A percentile compares a stretch with the other conserved stretches of the same genome.
Evolutionary conservation across 2,888 invertebrate genomes (phyloP).

Genomic region (Macroteleia sp.): DNA sequence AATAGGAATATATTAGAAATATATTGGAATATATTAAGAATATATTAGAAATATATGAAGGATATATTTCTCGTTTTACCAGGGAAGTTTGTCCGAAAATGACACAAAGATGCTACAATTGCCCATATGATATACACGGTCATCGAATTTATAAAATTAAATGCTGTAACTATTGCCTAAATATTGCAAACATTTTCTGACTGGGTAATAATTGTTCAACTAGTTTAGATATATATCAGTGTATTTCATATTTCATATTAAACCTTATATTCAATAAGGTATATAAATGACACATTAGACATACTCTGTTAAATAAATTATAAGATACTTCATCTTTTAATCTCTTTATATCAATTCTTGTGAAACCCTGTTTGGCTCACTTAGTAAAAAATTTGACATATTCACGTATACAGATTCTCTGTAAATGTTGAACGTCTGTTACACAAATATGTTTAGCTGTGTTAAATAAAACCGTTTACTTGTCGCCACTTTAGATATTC

Average conservation of each 20-base stretch:
- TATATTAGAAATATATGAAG: too few relatives aligned
- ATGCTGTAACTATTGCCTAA: too few relatives aligned
- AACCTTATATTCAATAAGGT: not conserved
- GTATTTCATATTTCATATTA: not conserved
- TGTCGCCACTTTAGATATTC: not conserved
- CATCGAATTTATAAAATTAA: too few relatives aligned
- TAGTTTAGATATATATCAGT: not conserved
- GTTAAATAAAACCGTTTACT: not conserved
- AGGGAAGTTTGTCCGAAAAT: too few relatives aligned
- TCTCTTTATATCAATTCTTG: not conserved
- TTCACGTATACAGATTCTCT: not conserved
- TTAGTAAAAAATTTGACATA: not conserved
- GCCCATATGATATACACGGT: too few relatives aligned
- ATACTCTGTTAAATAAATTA: not conserved
- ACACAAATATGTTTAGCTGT: constrained; percentile 1
- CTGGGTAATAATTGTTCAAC: not conserved
- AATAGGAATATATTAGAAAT: too few relatives aligned
- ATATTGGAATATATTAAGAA: too few relatives aligned
- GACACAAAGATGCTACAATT: too few relatives aligned
- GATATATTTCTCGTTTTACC: too few relatives aligned
- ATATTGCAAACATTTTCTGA: too few relatives aligned
- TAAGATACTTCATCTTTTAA: not conserved
- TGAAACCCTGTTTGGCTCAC: not conserved
- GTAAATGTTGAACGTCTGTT: not conserved
- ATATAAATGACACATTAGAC: not conserved